Evolutionary conservation across 2,888 invertebrate species (phyloP).

Genomic region (Escarpia spicata): DNA sequence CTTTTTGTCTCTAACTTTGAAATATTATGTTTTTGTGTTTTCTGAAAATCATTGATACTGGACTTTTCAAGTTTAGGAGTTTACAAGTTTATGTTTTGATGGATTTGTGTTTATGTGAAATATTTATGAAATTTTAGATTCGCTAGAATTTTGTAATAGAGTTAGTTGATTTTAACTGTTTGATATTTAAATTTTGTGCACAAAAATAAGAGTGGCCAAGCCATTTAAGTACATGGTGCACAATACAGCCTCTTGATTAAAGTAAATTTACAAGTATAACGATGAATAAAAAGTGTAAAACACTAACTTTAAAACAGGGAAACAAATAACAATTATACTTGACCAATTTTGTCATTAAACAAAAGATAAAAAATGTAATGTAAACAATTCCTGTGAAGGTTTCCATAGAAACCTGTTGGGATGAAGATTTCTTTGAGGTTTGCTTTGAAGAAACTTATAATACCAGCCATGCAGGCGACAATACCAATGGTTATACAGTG

Average conservation of each 20-base stretch:
- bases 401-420: background rate
- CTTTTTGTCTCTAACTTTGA: background rate
- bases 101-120: background rate
- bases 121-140: background rate
- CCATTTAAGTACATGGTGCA: background rate
- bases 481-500: background rate
- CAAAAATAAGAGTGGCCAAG: background rate
- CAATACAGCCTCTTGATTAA: background rate
- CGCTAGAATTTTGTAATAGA: background rate
- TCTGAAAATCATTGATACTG: background rate
- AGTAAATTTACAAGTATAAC: constrained; percentile 4
- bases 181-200: background rate
- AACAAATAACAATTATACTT: background rate
- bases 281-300: background rate
- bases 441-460: background rate
- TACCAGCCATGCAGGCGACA: background rate
- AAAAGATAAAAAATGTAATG: background rate
- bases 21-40: background rate
- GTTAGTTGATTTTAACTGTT: background rate
- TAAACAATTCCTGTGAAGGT: background rate
- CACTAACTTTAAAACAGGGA: background rate
- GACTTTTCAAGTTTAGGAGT: background rate
- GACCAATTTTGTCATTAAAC: background rate
- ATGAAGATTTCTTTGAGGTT: constrained; percentile 8
- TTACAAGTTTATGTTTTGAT: background rate